Evolutionary conservation across 2,113 vertebrate species (phyloP), one percentile per base, ranked within the genome.

Genomic region (Myrmecobius fasciatus): DNA sequence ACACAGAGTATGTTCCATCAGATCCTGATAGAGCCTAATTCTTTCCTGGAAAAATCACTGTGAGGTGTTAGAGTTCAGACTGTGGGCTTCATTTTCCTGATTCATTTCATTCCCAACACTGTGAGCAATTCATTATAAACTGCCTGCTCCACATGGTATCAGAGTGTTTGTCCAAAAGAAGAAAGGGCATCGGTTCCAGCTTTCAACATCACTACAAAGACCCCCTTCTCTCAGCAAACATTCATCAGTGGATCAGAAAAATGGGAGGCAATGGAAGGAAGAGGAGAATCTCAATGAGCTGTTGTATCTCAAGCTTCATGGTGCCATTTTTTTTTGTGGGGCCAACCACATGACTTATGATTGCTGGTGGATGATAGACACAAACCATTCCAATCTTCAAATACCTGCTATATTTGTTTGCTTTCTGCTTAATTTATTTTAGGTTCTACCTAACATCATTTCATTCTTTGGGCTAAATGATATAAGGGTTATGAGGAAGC

Each of bases 241-340:
- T 2, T 1, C 0, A 5, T 1, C 8, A 3, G 20, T 46, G 52
- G 11, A 22, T n/a, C 91, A 49, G 89, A 12, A 28, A 83, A 4
- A 0, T 0, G 2, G 5, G n/a, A 83, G 52, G 1, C 3, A 12
- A 91, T 25, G 46, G 48, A 89, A 54, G 25, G 26, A 36, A 7
- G 7, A 12, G 91, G 0, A 25, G 67, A 56, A 2, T 89, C 14
- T 25, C 0, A 0, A 5, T 88, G 56, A 88, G 31, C 14, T 6
- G 89, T 31, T 0, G 1, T 36, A 89, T 90, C 52, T 67, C 0
- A 0, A 0, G 0, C 22, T 53, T 12, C 54, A 2, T 7, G 25
- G 14, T 2, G 25, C 14, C 2, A 0, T 54, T 47, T 52, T 8
- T 51, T 36, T 10, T n/a, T 48, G 88, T 28, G 31, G 36, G 5